phyloP scores from a whole-genome alignment of 1,140 invertebrate genomes.

The Chelonus insularis region DNA sequence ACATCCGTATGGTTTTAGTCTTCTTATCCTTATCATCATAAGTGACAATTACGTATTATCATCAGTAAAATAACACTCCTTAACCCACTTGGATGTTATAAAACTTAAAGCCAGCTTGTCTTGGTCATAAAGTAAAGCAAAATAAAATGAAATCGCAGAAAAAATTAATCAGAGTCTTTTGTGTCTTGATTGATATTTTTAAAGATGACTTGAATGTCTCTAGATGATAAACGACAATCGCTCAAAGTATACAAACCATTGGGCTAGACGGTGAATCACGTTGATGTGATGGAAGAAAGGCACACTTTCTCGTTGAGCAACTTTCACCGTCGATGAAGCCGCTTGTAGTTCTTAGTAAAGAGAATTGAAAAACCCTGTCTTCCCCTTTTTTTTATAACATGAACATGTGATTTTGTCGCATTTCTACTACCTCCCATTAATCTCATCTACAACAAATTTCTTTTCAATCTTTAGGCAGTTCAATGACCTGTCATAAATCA shows the following conservation, averaged over 20 bases:
- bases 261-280: slow-evolving; percentile 48
- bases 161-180: slow-evolving; percentile 1
- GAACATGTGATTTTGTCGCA: slow-evolving; percentile 8
- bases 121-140: too few species aligned
- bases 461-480: too few species aligned
- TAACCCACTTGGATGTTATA: slow-evolving; percentile 17
- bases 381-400: slow-evolving; percentile 3
- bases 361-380: slow-evolving; percentile 47
- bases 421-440: too few species aligned
- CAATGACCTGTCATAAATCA: too few species aligned
- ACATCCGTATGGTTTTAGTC: slow-evolving; percentile 16
- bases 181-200: not conserved
- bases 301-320: slow-evolving; percentile 57
- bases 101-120: too few species aligned
- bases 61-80: not conserved
- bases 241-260: slow-evolving; percentile 27
- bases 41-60: slow-evolving; percentile 12
- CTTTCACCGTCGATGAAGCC: slow-evolving; percentile 60
- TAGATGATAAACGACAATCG: slow-evolving; percentile 8
- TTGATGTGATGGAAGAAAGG: slow-evolving; percentile 53
- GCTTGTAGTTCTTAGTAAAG: slow-evolving; percentile 35
- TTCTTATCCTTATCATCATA: slow-evolving; percentile 15
- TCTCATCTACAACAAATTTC: not conserved
- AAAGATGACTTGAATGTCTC: not conserved
- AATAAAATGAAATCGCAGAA: too few species aligned